A percentile compares a stretch with the other conserved stretches of the same genome.
These are phyloP conservation scores for Scaptomyza polygonia DNA, from an alignment of 2,888 invertebrate species.

Conservation along the genomic window DNA sequence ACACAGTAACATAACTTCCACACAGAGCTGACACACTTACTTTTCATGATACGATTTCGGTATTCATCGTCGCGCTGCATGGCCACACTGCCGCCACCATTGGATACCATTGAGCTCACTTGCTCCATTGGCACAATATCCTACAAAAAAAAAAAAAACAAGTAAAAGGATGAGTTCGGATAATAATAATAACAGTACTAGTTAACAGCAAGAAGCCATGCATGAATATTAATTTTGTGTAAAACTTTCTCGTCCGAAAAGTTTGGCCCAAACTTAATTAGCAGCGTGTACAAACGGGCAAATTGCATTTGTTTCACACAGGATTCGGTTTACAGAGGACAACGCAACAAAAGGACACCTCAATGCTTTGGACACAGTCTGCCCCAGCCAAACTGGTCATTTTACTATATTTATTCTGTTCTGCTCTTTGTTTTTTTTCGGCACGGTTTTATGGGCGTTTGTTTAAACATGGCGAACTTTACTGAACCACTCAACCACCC, in stretches of 20 bases:
- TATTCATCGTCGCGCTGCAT: conserved; percentile 84
- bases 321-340: conserved; percentile 8
- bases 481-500: background rate
- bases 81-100: conserved; percentile 83
- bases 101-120: conserved; percentile 83
- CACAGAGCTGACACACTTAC: conserved; percentile 78
- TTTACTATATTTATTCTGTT: background rate
- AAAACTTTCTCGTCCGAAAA: conserved; percentile 32
- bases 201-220: conserved; percentile 9
- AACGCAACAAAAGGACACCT: conserved; percentile 12
- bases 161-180: background rate
- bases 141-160: conserved; percentile 61
- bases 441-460: conserved; percentile 13
- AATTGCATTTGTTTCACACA: conserved; percentile 58
- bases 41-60: conserved; percentile 83
- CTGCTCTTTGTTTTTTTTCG: background rate
- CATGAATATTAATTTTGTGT: conserved; percentile 48
- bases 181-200: conserved; percentile 15
- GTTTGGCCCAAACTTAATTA: conserved; percentile 64
- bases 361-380: conserved; percentile 3
- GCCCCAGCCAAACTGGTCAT: background rate
- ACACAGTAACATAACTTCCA: conserved; percentile 4
- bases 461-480: background rate
- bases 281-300: conserved; percentile 39
- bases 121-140: conserved; percentile 85